phyloP scores from a whole-genome alignment of 2,113 vertebrate genomes.

The Nicator chloris region DNA sequence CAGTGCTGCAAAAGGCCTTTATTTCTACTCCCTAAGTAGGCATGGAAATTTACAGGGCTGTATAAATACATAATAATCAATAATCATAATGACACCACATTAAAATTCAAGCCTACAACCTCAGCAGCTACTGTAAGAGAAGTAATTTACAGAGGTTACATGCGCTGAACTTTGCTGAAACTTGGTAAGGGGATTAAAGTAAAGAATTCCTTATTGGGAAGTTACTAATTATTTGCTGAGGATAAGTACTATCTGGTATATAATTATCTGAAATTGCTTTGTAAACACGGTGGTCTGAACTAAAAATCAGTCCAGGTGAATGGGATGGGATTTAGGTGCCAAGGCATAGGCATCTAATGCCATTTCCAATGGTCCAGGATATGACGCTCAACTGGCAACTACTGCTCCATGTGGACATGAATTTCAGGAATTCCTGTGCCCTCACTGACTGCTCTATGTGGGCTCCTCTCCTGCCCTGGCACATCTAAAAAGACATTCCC shows the following conservation, averaged over 20 bases:
- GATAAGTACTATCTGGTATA: background rate
- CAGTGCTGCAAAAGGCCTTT: background rate
- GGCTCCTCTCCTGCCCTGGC: background rate
- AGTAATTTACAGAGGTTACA: background rate
- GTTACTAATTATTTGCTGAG: background rate
- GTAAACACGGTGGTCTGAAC: background rate
- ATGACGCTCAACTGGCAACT: background rate
- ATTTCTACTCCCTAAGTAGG: background rate
- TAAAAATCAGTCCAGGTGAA: background rate
- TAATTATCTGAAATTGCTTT: background rate
- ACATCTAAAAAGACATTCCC: background rate
- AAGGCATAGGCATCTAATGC: background rate
- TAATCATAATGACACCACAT: slow-evolving; percentile 18
- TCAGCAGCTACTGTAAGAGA: background rate
- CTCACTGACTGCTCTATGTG: background rate
- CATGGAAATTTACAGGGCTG: slow-evolving; percentile 5
- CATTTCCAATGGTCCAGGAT: background rate
- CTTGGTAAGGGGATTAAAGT: background rate
- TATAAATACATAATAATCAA: slow-evolving; percentile 49
- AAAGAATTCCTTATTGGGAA: background rate
- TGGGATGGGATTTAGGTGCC: background rate
- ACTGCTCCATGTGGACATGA: background rate
- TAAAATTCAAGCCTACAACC: slow-evolving; percentile 12
- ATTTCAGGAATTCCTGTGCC: background rate
- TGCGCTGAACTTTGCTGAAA: background rate